A percentile compares a stretch with the other conserved stretches of the same genome.
Evolutionary conservation across 2,888 invertebrate genomes (phyloP).

Genomic region (Siphonodentalium dalli): DNA sequence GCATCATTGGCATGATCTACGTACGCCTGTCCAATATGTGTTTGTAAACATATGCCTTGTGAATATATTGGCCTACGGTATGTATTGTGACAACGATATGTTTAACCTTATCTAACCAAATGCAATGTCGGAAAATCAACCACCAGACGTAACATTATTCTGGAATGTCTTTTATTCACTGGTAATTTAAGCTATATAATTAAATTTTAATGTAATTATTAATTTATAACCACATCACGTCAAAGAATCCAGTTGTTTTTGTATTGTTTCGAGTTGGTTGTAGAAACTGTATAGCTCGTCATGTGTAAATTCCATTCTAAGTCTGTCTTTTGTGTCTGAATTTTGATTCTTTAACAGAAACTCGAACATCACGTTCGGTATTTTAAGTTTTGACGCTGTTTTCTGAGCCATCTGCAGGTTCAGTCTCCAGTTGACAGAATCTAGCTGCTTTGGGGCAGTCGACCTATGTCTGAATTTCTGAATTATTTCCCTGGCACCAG

Average conservation of each 20-base stretch:
- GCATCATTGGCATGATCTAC: too few species aligned
- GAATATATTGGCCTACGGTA: too few species aligned
- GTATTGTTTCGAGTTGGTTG: conserved; percentile 44
- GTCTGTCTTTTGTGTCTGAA: conserved; percentile 45
- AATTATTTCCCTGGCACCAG: conserved; percentile 52
- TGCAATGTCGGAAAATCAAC: too few species aligned
- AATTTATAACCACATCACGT: conserved; percentile 29
- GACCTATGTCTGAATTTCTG: conserved; percentile 58
- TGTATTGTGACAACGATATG: too few species aligned
- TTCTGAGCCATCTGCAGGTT: conserved; percentile 61
- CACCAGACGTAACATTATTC: too few species aligned
- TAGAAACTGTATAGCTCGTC: conserved; percentile 60
- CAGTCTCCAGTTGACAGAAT: conserved; percentile 62
- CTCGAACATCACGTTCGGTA: conserved; percentile 61
- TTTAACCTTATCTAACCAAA: too few species aligned
- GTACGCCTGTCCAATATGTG: too few species aligned
- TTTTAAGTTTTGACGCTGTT: conserved; percentile 56
- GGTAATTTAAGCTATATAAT: too few species aligned
- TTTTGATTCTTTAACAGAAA: conserved; percentile 47
- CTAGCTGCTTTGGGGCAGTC: conserved; percentile 60
- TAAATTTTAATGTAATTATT: too few species aligned
- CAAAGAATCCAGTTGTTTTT: conserved; percentile 35
- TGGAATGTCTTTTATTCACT: too few species aligned
- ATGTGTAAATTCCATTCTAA: conserved; percentile 61
- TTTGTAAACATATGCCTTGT: too few species aligned